Base-by-base conservation (phyloP, 2,888 invertebrate genomes). In the Colletes collaris region DNA sequence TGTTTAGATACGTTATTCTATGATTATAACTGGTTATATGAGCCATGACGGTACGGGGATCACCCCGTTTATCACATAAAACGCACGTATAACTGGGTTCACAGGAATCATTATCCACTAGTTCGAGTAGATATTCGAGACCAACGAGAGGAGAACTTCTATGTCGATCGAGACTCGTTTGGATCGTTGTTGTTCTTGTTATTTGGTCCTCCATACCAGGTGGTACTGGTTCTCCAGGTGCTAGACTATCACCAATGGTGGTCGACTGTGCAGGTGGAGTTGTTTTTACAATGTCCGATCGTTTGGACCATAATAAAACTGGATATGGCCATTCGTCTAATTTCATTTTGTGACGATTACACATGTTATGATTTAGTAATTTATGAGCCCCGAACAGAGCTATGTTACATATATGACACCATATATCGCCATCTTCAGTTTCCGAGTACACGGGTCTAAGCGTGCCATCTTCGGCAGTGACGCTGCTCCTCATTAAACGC, bases 1-100 rank as follows among this genome's bases (percentile, higher is more conserved):
- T 93, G 94, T 95, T 94, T 82, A 97, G 92, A 92, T 96, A 97
- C 90, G 96, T 95, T 88, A 95, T 94, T 13, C 96, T 95, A 91
- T 97, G 97, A 92, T 96, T 96, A 92, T 95, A 96, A 91, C 97
- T 96, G 27, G 96, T 95, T 90, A 97, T 94, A 92, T 97, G 97
- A 82, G 96, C 95, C 92, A 97, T 94, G 84, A 97, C 96, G 66
- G 96, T 97, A 60, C 96, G 95, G 40, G 96, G 96, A 91, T 97
- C 96, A 53, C 97, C 97, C 86, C 96, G 95, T 92, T 97, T 97
- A 89, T 95, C 95, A 92, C 97, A 97, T 79, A 97, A 93, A 85
- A 96, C 94, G 93, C 97, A 97, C 66, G 96, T 94, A 93, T 97
- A 97, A 66, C 95, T 93, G 0, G 97, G 96, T 92, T 97, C 97